Percentiles rank a stretch among this genome's conserved stretches.
These are phyloP conservation scores for Globodera rostochiensis DNA, from an alignment of 1,140 invertebrate genomes.

Conservation along the genomic window DNA sequence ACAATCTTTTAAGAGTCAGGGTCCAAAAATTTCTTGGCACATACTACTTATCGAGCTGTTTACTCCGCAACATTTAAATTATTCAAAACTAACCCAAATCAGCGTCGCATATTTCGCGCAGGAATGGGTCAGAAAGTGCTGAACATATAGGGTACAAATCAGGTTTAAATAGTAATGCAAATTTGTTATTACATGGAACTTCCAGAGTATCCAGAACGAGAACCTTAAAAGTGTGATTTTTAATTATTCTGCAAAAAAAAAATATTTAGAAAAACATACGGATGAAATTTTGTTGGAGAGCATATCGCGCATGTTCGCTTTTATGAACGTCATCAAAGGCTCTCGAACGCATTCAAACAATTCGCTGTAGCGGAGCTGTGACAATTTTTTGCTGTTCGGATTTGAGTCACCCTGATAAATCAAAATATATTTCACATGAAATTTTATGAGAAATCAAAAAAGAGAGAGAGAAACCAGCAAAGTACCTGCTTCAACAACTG, in stretches of 20 bases:
- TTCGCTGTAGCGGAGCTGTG: constrained; percentile 37
- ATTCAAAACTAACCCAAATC: constrained; percentile 12
- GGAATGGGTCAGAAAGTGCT: constrained; percentile 37
- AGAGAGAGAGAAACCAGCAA: no score
- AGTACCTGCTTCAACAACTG: constrained; percentile 44
- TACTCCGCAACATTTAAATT: no score
- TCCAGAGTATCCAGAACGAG: constrained; percentile 16
- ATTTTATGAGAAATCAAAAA: not conserved
- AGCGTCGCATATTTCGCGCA: constrained; percentile 36
- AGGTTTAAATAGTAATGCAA: constrained; percentile 6
- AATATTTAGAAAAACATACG: constrained; percentile 36
- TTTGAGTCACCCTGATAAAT: constrained; percentile 49
- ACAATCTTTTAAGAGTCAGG: no score
- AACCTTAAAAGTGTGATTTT: not conserved
- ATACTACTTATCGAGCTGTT: no score
- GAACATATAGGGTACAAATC: constrained; percentile 7
- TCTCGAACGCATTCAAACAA: constrained; percentile 47
- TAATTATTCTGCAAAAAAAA: not conserved
- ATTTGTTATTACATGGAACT: not conserved
- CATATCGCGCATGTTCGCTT: constrained; percentile 52
- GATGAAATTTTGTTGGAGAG: constrained; percentile 49
- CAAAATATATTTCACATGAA: not conserved
- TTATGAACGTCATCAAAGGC: constrained; percentile 45
- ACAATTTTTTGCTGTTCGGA: constrained; percentile 40
- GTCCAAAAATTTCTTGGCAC: no score